A percentile compares a stretch with the other conserved stretches of the same genome.
These are phyloP conservation scores for Rhombomys opimus DNA, from an alignment of 2,113 vertebrate genomes.

Conservation along the genomic window DNA sequence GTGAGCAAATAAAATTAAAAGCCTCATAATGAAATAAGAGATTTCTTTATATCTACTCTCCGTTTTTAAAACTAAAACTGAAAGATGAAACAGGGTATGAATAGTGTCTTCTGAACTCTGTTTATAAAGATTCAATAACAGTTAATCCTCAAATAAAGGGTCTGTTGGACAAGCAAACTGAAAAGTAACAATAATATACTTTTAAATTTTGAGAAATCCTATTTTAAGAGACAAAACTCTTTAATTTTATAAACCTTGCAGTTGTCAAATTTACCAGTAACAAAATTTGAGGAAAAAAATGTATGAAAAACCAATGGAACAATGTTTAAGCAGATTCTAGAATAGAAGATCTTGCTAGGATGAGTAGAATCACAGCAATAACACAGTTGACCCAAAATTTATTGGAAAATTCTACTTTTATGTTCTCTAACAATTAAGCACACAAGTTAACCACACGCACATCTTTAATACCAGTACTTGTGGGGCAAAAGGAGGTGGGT, in stretches of 20 bases:
- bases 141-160: constrained; percentile 33
- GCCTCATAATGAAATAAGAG: background rate
- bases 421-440: constrained; percentile 48
- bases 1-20: constrained; percentile 2
- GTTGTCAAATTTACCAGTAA: constrained; percentile 61
- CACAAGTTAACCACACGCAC: background rate
- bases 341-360: constrained; percentile 34
- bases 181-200: background rate
- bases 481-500: background rate
- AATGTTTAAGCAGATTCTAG: background rate
- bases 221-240: constrained; percentile 34
- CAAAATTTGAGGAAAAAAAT: background rate
- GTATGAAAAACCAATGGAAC: background rate
- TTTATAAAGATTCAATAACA: constrained; percentile 25
- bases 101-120: constrained; percentile 24
- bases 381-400: background rate
- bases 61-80: constrained; percentile 40
- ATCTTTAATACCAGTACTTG: background rate
- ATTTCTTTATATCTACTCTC: background rate
- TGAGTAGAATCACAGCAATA: background rate
- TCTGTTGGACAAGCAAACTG: constrained; percentile 7
- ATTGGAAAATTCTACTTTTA: constrained; percentile 53
- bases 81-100: background rate
- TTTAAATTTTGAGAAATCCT: constrained; percentile 46
- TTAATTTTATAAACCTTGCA: constrained; percentile 19